Conservation (phyloP, 2,888 invertebrate species). For the Parapristionchus giblindavisi region DNA sequence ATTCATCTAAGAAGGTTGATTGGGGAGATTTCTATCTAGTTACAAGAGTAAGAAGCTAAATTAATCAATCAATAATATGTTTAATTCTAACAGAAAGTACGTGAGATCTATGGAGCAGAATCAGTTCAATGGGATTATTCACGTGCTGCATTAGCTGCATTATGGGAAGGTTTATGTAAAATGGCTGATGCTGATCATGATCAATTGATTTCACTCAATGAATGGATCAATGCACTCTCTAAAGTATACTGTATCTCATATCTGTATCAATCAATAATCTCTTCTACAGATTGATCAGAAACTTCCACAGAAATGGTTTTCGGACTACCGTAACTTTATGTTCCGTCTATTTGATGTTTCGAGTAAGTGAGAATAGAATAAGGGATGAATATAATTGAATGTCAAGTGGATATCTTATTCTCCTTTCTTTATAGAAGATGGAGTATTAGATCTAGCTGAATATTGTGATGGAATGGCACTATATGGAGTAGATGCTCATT, state of each 20-base stretch:
- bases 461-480: conserved; percentile 68
- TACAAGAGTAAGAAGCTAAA: conserved; percentile 54
- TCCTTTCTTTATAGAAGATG: conserved; percentile 55
- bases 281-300: conserved; percentile 45
- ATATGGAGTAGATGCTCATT: conserved; percentile 57
- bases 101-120: conserved; percentile 69
- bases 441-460: conserved; percentile 65
- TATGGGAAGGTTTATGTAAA: conserved; percentile 67
- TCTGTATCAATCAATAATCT: neutral
- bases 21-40: conserved; percentile 69
- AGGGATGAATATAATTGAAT: too few relatives aligned
- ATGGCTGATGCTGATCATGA: conserved; percentile 60
- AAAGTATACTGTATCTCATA: conserved; percentile 31
- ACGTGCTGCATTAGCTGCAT: conserved; percentile 59
- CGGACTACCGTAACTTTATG: conserved; percentile 66
- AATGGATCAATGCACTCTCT: conserved; percentile 53
- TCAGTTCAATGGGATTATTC: conserved; percentile 65
- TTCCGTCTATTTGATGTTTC: conserved; percentile 70
- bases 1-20: conserved; percentile 62
- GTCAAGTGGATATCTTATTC: too few relatives aligned
- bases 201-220: conserved; percentile 51
- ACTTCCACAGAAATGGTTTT: conserved; percentile 65
- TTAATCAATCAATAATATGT: neutral
- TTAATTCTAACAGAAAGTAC: conserved; percentile 58
- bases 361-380: conserved; percentile 46